Conservation (phyloP, 2,113 vertebrate genomes). For the Elaphurus davidianus region DNA sequence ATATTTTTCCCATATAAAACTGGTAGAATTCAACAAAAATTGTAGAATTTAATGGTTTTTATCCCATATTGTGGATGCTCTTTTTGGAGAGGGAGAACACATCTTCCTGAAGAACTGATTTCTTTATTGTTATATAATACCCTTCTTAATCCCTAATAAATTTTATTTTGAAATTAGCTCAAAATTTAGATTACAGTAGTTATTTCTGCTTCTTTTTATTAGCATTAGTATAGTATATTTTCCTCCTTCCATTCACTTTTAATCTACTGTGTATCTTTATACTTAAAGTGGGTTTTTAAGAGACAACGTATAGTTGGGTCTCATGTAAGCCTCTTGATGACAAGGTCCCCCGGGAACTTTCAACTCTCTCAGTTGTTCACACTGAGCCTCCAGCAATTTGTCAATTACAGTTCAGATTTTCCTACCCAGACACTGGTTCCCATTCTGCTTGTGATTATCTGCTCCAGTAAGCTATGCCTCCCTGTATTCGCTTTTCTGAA, state of each 20-base stretch:
- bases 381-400: not conserved
- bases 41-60: not conserved
- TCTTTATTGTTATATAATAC: not conserved
- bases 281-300: not conserved
- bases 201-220: not conserved
- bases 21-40: not conserved
- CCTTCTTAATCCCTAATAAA: not conserved
- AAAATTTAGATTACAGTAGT: not conserved
- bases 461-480: not conserved
- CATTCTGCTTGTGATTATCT: not conserved
- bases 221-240: not conserved
- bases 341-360: not conserved
- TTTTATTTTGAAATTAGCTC: not conserved
- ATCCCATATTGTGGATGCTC: not conserved
- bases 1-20: not conserved
- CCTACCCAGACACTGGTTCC: not conserved
- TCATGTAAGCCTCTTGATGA: not conserved
- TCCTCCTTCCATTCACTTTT: not conserved
- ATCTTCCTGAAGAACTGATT: not conserved
- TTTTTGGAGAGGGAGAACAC: accelerated
- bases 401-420: not conserved
- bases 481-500: not conserved
- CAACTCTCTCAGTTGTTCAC: not conserved
- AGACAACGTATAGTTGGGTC: not conserved
- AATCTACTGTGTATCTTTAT: not conserved